Percentiles rank a stretch among this genome's conserved stretches.
These are phyloP conservation scores for Ailuropoda melanoleuca DNA, from an alignment of 2,113 vertebrate species.

Conservation along the genomic window DNA sequence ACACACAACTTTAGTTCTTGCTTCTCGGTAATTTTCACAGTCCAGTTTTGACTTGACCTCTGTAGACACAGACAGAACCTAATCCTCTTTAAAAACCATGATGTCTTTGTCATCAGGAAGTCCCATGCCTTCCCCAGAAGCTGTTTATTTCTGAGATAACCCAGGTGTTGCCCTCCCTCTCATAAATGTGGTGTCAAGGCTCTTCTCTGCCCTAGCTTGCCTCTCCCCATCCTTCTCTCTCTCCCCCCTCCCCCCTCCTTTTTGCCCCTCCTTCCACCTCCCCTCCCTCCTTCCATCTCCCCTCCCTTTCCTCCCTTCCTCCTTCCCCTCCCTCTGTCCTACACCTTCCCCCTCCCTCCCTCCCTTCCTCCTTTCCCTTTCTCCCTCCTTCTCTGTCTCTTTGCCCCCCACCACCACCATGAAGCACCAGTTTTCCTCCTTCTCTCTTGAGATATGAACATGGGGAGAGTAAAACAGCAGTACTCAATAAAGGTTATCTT, in stretches of 20 bases:
- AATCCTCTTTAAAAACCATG: background rate
- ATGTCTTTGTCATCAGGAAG: background rate
- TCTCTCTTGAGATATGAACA: background rate
- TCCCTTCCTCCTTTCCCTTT: background rate
- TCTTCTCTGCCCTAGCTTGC: background rate
- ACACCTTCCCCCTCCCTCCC: too few species aligned
- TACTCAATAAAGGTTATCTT: background rate
- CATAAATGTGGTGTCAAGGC: background rate
- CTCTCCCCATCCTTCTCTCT: background rate
- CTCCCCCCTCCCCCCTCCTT: too few species aligned
- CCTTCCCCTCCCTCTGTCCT: background rate
- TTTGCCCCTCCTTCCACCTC: background rate
- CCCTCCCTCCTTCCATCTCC: too few species aligned
- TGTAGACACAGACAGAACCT: background rate
- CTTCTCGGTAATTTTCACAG: background rate
- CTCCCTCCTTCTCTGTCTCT: background rate
- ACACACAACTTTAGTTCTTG: background rate
- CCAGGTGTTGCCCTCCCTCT: background rate
- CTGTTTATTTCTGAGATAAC: background rate
- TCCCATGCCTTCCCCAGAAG: background rate
- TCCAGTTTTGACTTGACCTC: background rate
- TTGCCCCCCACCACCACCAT: background rate
- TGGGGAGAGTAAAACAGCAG: background rate
- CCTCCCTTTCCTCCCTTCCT: background rate
- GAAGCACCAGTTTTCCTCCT: background rate